Evolutionary conservation across 1,140 invertebrate species (phyloP), one percentile per base, ranked within the genome.

Genomic region (Pogonomyrmex californicus): DNA sequence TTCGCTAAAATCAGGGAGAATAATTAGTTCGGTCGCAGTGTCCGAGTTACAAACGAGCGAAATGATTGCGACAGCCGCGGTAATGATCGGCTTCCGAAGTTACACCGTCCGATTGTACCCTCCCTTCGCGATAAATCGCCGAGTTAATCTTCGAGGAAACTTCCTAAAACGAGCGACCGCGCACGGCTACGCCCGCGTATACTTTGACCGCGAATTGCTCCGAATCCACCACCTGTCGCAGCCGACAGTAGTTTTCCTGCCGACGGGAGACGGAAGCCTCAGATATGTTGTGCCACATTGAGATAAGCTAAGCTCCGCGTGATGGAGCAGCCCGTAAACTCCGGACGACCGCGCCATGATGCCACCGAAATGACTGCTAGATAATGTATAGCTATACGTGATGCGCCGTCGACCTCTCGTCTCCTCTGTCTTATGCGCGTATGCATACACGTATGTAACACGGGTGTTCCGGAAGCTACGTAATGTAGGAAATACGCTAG

Each of bases 291-390:
- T 86, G 90, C 91, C 91, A 93, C 93, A 93, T 93, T 93, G 91
- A 94, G 94, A 95, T 95, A 95, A 95, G 94, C 94, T 94, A 94
- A 94, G 93, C 94, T 94, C 92, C 91, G 85, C 91, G 91, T 92
- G 94, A 95, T 94, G 93, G 92, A 95, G 92, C 94, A 91, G 92
- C 91, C 93, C 92, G 94, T 95, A 94, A 95, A 95, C 92, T 94
- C 91, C 79, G 90, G 65, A 58, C 82, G 90, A 89, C 86, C 86
- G 78, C 86, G 87, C 88, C 93, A 93, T 93, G 92, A 93, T 93
- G 92, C 87, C 89, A 92, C 91, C 90, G 75, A 94, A 95, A 95
- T 94, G 93, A 92, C 92, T 93, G 90, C 90, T 93, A 87, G 92
- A 93, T 95, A 94, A 94, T 93, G 90, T 93, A 93, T 90, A 92